Percentiles rank a stretch among this genome's conserved stretches.
Evolutionary conservation across 2,797 vertebrate genomes (phyloP).

Genomic region (Artibeus lituratus): DNA sequence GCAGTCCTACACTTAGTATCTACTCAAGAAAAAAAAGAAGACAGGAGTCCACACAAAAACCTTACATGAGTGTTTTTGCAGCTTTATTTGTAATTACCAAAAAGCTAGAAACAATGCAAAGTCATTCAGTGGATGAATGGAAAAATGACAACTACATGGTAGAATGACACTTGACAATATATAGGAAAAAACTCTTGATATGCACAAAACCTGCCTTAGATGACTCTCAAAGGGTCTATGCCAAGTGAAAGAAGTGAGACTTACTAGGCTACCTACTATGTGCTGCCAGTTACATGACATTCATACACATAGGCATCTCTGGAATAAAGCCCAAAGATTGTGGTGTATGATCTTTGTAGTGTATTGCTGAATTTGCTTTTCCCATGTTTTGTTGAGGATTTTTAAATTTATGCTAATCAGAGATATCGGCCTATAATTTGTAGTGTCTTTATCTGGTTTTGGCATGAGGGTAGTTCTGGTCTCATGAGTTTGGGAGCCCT

Average conservation of each 20-base stretch:
- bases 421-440: neutral
- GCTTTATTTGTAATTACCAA: neutral
- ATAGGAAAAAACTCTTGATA: neutral
- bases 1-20: neutral
- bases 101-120: neutral
- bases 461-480: neutral
- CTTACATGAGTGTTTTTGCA: neutral
- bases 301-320: neutral
- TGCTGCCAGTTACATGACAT: neutral
- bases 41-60: neutral
- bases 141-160: neutral
- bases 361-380: neutral
- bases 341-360: neutral
- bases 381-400: neutral
- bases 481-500: neutral
- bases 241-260: neutral
- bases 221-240: neutral
- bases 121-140: neutral
- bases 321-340: neutral
- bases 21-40: neutral
- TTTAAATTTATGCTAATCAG: neutral
- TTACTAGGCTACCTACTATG: neutral
- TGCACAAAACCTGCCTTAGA: neutral
- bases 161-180: neutral
- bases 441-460: neutral